A percentile compares a stretch with the other conserved stretches of the same genome.
Evolutionary conservation across 1,140 invertebrate species (phyloP).

Genomic region (Geopemphigus sp.): DNA sequence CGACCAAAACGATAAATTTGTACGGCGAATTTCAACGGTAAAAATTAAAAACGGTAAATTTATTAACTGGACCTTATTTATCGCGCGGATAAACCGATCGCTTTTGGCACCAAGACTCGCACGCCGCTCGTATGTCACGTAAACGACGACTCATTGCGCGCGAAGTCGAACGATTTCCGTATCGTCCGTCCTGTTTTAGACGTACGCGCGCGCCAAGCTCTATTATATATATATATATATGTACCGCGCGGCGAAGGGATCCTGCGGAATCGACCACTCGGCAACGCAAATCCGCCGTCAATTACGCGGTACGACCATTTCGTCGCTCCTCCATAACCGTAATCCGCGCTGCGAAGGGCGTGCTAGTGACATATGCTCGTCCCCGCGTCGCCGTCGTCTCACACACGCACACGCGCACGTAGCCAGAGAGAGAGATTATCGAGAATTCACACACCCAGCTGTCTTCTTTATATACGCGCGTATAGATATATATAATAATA

Average conservation of each 20-base stretch:
- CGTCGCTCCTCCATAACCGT: not conserved
- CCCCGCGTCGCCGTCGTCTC: not conserved
- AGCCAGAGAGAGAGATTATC: not conserved
- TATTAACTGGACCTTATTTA: no score
- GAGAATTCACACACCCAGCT: constrained; percentile 13
- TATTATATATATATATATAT: not conserved
- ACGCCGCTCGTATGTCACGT: no score
- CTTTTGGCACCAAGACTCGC: no score
- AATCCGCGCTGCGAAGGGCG: constrained; percentile 45
- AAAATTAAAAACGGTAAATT: no score
- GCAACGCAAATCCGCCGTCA: constrained; percentile 27
- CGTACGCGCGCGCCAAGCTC: no score
- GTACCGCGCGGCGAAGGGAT: no score
- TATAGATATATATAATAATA: not conserved
- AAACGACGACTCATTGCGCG: no score
- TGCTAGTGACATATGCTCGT: constrained; percentile 50
- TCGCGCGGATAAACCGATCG: no score
- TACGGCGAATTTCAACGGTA: no score
- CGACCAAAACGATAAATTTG: no score
- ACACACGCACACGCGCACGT: not conserved
- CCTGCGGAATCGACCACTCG: constrained; percentile 13
- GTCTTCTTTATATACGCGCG: constrained; percentile 12
- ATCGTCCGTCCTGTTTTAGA: no score
- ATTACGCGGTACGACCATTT: constrained; percentile 4
- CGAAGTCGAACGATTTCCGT: no score